Conservation (phyloP, 2,113 vertebrate species). For the Ammospiza nelsoni region DNA sequence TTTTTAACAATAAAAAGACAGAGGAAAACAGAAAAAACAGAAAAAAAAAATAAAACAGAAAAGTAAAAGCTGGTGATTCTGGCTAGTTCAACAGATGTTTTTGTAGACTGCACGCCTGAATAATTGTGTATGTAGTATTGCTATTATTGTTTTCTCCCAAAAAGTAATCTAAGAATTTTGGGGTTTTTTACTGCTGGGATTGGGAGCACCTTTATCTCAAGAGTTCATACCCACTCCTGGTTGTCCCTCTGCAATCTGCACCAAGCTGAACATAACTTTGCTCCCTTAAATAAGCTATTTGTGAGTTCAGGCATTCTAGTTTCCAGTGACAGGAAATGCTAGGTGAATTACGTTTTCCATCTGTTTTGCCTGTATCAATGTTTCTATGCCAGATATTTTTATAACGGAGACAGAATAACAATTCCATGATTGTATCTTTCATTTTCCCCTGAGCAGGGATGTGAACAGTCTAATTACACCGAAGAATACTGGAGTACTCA, state of each 20-base stretch:
- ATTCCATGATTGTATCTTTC: not conserved
- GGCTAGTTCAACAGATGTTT: not conserved
- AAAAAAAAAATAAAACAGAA: not conserved
- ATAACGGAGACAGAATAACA: not conserved
- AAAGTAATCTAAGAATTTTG: not conserved
- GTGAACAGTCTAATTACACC: not conserved
- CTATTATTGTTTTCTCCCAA: not conserved
- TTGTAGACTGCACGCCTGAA: not conserved
- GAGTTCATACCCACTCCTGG: not conserved
- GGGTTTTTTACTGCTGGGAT: not conserved
- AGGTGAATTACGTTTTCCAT: slow-evolving; percentile 31
- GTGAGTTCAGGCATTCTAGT: not conserved
- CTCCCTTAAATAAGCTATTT: not conserved
- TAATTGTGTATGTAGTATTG: not conserved
- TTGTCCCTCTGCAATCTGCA: not conserved
- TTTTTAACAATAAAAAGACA: not conserved
- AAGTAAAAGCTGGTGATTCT: not conserved
- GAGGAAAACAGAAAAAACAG: not conserved
- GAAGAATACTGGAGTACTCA: not conserved
- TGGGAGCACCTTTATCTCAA: not conserved
- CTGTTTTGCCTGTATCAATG: not conserved
- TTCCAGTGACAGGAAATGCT: not conserved
- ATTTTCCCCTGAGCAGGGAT: not conserved
- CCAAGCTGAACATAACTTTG: not conserved
- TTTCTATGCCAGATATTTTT: slow-evolving; percentile 2